Percentiles rank a stretch among this genome's conserved stretches.
These are phyloP conservation scores for Drosophila baimaii DNA, from an alignment of 1,140 invertebrate species.

Conservation along the genomic window DNA sequence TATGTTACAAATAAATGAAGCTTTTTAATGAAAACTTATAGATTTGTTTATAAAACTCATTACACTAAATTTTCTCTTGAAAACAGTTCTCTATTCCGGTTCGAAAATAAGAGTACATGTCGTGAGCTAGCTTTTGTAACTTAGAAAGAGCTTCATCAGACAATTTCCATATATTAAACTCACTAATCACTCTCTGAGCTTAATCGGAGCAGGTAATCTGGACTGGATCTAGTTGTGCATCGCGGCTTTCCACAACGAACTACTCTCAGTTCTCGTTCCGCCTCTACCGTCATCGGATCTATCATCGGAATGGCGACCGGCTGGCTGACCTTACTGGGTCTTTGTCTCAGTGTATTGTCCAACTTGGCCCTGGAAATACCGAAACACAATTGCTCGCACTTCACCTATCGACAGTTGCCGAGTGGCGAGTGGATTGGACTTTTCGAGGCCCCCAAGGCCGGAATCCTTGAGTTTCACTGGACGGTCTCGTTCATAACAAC, in stretches of 20 bases:
- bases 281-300: not conserved
- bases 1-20: constrained; percentile 11
- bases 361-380: constrained; percentile 3
- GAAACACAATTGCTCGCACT: not conserved
- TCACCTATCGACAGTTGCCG: not conserved
- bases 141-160: not conserved
- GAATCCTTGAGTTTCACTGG: not conserved
- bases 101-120: not conserved
- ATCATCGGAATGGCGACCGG: not conserved
- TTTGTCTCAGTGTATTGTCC: not conserved
- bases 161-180: not conserved
- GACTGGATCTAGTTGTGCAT: not conserved
- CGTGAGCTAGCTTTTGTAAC: not conserved
- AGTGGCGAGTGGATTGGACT: not conserved
- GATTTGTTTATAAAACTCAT: not conserved
- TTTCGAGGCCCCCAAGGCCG: not conserved
- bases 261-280: not conserved
- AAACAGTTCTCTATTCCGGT: not conserved
- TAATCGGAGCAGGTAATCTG: not conserved
- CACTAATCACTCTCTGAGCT: not conserved
- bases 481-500: not conserved
- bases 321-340: not conserved
- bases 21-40: constrained; percentile 5
- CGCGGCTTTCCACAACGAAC: no score
- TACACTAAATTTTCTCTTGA: not conserved